phyloP scores from a whole-genome alignment of 2,888 invertebrate species.

The Ceriagrion tenellum region DNA sequence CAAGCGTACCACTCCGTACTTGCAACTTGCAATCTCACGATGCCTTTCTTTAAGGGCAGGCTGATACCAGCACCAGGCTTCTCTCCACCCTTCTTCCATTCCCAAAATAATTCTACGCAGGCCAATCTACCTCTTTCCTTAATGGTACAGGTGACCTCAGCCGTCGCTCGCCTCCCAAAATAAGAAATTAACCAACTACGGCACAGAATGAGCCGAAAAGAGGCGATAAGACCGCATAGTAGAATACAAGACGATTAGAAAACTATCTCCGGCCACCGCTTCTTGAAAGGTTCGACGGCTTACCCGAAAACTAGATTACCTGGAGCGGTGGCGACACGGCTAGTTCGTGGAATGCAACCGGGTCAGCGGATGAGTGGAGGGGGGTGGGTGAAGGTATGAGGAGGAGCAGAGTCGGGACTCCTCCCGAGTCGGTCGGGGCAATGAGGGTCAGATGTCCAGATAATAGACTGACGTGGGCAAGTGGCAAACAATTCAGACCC shows the following conservation, averaged over 20 bases:
- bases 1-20: no score
- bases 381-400: no score
- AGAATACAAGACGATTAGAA: neutral
- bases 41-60: no score
- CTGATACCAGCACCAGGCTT: no score
- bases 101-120: no score
- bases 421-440: neutral
- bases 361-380: neutral
- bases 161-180: no score
- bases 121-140: no score
- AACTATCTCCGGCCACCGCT: neutral
- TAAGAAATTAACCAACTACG: no score
- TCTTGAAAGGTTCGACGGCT: neutral
- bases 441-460: constrained; percentile 40
- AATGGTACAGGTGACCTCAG: no score
- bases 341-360: constrained; percentile 1
- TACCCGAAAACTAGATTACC: constrained; percentile 1
- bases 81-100: no score
- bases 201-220: no score
- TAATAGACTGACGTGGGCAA: neutral
- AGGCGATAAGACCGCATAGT: neutral
- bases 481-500: constrained; percentile 20
- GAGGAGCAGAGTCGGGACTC: neutral
- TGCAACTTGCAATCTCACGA: no score
- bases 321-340: neutral